Base-by-base conservation (phyloP, 2,888 invertebrate species). In the Lysandra coridon region DNA sequence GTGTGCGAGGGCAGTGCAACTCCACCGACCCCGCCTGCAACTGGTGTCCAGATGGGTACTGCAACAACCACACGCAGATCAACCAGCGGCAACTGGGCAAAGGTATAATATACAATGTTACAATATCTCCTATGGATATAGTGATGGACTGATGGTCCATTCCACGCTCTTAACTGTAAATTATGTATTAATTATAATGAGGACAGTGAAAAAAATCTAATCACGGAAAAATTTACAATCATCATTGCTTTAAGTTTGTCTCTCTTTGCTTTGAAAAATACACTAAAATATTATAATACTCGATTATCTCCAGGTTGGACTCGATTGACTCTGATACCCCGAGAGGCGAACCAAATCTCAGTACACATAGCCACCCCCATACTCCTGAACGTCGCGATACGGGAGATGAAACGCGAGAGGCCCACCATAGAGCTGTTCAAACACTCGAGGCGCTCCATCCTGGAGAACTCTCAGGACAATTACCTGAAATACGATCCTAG, bases 11-110 rank as follows among this genome's bases (percentile, higher is more conserved):
- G 0, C 91, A 92, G 64, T 94, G 94, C 85, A 92, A 92, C 84
- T 84, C 88, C 17, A 88, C 92, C 0, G 94, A 94, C 81, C 85
- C 91, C 0, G 83, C 82, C 17, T 94, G 94, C 87, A 93, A 93
- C 87, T 93, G 92, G 92, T 94, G 94, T 80, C 91, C 92, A 4
- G 92, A 93, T 80, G 94, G 94, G 0, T 92, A 92, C 85, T 94
- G 94, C 85, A 91, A 90, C 82, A 94, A 94, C 80, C 93, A 93
- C 82, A 94, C 94, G 0, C 88, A 92, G 77, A 82, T 90, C 10
- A 91, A 93, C 83, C 88, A 86, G 3, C 86, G 88, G 75, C 88
- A 87, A 80, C 87, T 94, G 1, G 87, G 87, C 40, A 91, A 89
- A 87, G 93, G 94, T 93, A 86, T 83, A 60, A 1, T 62, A 2